phyloP scores from a whole-genome alignment of 2,797 vertebrate species.

The Onychomys leucogaster region DNA sequence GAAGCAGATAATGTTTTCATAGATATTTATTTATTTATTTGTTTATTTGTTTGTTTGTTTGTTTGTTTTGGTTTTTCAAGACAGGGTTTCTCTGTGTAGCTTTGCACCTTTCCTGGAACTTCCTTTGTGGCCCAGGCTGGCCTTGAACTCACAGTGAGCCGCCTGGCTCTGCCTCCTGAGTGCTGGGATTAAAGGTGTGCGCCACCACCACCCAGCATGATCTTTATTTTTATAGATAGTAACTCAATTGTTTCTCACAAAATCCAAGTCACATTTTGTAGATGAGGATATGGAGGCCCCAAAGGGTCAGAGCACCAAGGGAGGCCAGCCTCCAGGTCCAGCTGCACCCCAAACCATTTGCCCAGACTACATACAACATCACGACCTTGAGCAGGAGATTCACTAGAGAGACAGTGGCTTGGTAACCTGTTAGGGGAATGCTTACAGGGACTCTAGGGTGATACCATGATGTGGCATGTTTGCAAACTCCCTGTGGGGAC shows the following conservation, averaged over 20 bases:
- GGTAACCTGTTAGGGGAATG: neutral
- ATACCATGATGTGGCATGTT: neutral
- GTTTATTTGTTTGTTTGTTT: no score
- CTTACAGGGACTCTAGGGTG: neutral
- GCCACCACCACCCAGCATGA: no score
- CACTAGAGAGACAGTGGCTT: neutral
- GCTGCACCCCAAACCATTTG: neutral
- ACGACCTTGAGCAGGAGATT: neutral
- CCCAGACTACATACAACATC: neutral
- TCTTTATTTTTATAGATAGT: neutral
- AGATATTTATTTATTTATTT: neutral
- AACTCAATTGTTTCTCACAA: constrained; percentile 14
- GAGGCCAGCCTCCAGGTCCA: neutral
- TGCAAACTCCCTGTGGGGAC: neutral
- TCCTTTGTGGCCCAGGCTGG: no score
- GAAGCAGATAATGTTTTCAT: constrained; percentile 32
- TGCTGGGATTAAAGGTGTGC: no score
- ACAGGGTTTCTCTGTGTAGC: no score
- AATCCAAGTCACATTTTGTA: neutral
- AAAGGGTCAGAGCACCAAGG: neutral
- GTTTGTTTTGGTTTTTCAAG: no score
- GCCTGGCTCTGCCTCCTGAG: no score
- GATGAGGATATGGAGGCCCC: neutral
- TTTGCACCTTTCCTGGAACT: no score
- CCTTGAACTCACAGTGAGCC: no score